phyloP scores from a whole-genome alignment of 2,888 invertebrate genomes.

The Lordiphosa fenestrarum region DNA sequence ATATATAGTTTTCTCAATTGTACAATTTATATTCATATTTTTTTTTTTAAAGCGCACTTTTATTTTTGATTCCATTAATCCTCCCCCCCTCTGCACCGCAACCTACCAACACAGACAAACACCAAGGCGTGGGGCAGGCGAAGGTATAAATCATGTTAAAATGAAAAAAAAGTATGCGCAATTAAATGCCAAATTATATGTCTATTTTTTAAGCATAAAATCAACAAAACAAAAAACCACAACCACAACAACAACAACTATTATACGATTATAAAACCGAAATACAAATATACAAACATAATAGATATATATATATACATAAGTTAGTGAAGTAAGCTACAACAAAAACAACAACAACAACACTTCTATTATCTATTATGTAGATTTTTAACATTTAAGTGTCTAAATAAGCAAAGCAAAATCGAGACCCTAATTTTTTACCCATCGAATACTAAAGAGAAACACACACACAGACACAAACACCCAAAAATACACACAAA shows the following conservation, averaged over 20 bases:
- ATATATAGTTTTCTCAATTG: constrained; percentile 30
- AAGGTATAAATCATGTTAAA: constrained; percentile 13
- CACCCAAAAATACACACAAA: not conserved
- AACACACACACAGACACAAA: constrained; percentile 21
- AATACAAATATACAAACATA: constrained; percentile 49
- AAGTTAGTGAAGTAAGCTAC: constrained; percentile 52
- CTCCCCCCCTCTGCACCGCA: not conserved
- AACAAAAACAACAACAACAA: constrained; percentile 22
- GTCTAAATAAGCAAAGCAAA: constrained; percentile 32
- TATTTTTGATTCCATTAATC: not conserved
- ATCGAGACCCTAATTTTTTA: constrained; percentile 54
- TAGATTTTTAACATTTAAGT: constrained; percentile 28
- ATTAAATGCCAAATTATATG: constrained; percentile 72
- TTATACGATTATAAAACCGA: constrained; percentile 43
- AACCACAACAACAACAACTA: constrained; percentile 46
- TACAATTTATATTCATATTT: not conserved
- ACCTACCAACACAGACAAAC: too few relatives aligned
- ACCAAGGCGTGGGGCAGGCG: constrained; percentile 6
- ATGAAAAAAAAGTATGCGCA: constrained; percentile 48
- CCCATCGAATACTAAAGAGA: constrained; percentile 60
- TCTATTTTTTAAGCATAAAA: constrained; percentile 58
- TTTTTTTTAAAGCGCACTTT: not conserved
- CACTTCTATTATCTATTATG: constrained; percentile 26
- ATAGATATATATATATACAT: constrained; percentile 38
- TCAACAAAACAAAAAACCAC: constrained; percentile 29